phyloP scores from a whole-genome alignment of 2,113 vertebrate genomes.

The Aix galericulata region DNA sequence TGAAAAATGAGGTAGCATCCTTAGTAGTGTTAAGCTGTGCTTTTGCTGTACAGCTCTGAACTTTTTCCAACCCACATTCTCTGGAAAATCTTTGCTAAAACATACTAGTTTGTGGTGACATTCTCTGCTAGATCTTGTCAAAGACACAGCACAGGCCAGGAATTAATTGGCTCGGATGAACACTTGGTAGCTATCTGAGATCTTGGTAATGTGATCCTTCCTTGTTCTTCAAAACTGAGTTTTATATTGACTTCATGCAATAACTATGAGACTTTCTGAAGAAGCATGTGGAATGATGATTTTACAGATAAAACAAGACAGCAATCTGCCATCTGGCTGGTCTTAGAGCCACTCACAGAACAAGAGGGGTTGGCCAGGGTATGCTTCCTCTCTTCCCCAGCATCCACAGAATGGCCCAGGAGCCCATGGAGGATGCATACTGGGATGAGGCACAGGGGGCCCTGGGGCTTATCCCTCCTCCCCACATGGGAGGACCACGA shows the following conservation, averaged over 20 bases:
- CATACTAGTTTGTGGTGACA: background rate
- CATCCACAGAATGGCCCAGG: background rate
- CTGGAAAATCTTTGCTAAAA: background rate
- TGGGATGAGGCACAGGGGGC: background rate
- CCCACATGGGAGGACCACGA: accelerated
- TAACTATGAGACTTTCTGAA: background rate
- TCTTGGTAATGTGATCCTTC: background rate
- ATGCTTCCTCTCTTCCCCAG: accelerated
- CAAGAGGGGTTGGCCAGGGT: background rate
- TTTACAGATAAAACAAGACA: background rate
- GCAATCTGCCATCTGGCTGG: background rate
- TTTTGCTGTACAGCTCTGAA: background rate
- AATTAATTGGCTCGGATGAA: background rate
- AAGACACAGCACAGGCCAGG: background rate
- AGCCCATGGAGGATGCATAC: background rate
- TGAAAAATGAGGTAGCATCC: background rate
- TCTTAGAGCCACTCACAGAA: background rate
- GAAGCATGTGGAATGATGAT: background rate
- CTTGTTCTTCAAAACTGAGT: background rate
- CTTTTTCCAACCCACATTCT: background rate
- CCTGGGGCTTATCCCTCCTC: background rate
- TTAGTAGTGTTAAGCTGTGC: background rate
- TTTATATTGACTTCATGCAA: background rate
- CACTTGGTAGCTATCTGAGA: background rate
- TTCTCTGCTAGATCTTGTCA: background rate